Percentiles rank a stretch among this genome's conserved stretches.
Evolutionary conservation across 2,888 invertebrate species (phyloP).

Genomic region (Drosophila paracracens): DNA sequence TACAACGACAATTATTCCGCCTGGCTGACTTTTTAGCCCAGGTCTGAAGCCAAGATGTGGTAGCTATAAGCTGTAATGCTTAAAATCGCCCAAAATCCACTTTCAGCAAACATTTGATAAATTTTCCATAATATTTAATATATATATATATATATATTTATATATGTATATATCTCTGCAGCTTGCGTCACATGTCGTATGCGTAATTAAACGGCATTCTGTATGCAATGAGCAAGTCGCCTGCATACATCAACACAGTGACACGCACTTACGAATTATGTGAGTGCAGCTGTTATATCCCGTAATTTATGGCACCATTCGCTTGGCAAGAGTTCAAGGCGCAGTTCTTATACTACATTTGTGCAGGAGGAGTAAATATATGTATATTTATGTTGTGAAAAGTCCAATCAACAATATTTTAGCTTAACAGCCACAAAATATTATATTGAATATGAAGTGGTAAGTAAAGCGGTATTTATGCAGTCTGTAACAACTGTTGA

Average conservation of each 20-base stretch:
- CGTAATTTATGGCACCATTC: slow-evolving; percentile 31
- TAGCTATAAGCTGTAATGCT: slow-evolving; percentile 38
- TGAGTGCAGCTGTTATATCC: slow-evolving; percentile 8
- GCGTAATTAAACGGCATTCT: slow-evolving; percentile 49
- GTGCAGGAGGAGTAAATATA: not conserved
- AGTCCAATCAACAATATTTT: slow-evolving; percentile 47
- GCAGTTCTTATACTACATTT: not conserved
- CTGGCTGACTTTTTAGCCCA: slow-evolving; percentile 13
- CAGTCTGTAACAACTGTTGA: not conserved
- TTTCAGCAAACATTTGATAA: slow-evolving; percentile 47
- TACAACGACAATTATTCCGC: slow-evolving; percentile 38
- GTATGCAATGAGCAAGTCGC: slow-evolving; percentile 16
- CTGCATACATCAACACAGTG: slow-evolving; percentile 22
- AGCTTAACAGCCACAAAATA: not conserved
- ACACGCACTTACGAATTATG: slow-evolving; percentile 37
- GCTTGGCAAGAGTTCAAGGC: slow-evolving; percentile 28
- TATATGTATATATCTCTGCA: slow-evolving; percentile 12
- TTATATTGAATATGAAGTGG: not conserved
- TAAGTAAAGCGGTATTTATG: not conserved
- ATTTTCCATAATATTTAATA: slow-evolving; percentile 29
- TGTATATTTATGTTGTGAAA: slow-evolving; percentile 6
- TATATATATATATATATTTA: not conserved
- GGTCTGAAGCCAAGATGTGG: slow-evolving; percentile 3
- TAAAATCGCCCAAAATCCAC: slow-evolving; percentile 52
- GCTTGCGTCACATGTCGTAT: slow-evolving; percentile 35